A percentile compares a stretch with the other conserved stretches of the same genome.
Evolutionary conservation across 2,888 invertebrate genomes (phyloP).

Genomic region (Tinea semifulvella): DNA sequence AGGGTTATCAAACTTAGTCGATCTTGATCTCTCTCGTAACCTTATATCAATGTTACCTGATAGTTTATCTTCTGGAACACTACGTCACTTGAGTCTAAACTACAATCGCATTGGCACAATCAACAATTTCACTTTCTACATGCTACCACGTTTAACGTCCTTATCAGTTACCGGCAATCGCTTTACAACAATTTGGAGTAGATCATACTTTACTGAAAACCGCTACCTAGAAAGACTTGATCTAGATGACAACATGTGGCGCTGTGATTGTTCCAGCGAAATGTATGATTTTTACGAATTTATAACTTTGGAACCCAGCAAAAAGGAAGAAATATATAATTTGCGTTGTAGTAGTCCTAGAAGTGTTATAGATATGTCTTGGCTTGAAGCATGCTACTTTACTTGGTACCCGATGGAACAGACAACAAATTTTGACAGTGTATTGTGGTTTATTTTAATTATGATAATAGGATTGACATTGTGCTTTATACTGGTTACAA

Average conservation of each 20-base stretch:
- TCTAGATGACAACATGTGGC: constrained; percentile 79
- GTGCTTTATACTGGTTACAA: constrained; percentile 60
- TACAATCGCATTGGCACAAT: constrained; percentile 69
- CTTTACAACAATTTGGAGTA: constrained; percentile 69
- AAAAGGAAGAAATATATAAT: constrained; percentile 54
- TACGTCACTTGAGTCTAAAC: constrained; percentile 69
- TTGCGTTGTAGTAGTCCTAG: constrained; percentile 74
- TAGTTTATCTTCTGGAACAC: constrained; percentile 65
- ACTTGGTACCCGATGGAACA: constrained; percentile 65
- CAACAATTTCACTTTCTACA: constrained; percentile 69
- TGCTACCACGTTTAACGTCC: constrained; percentile 67
- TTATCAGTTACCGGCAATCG: constrained; percentile 77
- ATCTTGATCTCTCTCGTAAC: constrained; percentile 73
- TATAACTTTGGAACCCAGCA: constrained; percentile 64
- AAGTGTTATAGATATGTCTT: constrained; percentile 69
- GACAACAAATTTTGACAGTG: constrained; percentile 46
- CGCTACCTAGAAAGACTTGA: constrained; percentile 65
- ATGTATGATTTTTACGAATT: constrained; percentile 71
- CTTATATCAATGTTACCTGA: constrained; percentile 70
- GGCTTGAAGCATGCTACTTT: constrained; percentile 73
- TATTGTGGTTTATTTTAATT: constrained; percentile 69
- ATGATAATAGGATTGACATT: constrained; percentile 63
- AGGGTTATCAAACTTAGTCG: constrained; percentile 66
- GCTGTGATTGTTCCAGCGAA: constrained; percentile 74
- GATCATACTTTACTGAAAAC: constrained; percentile 68